A percentile compares a stretch with the other conserved stretches of the same genome.
These are phyloP conservation scores for Melospiza georgiana DNA, from an alignment of 2,113 vertebrate species.

Conservation along the genomic window DNA sequence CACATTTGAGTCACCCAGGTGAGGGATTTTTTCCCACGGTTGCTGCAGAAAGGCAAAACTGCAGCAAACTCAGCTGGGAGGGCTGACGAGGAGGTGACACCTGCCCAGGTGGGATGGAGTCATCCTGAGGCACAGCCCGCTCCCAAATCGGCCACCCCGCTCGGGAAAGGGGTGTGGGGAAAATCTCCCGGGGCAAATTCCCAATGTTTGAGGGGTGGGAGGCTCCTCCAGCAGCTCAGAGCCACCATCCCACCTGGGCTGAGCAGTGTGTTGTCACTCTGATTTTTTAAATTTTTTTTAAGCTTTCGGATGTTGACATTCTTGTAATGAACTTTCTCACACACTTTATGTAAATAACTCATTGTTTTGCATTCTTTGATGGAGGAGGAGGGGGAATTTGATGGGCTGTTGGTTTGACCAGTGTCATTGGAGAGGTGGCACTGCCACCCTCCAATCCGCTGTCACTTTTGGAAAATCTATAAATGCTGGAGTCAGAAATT, in stretches of 20 bases:
- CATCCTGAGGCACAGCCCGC: neutral
- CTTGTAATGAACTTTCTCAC: no score
- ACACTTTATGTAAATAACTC: no score
- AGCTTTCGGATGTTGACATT: no score
- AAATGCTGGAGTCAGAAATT: no score
- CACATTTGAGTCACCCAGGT: slow-evolving; percentile 24
- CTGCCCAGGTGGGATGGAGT: neutral
- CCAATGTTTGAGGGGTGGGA: neutral
- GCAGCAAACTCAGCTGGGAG: neutral
- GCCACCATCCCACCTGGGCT: neutral
- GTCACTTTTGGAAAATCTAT: no score
- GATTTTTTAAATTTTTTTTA: no score
- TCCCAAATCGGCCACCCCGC: fast-evolving
- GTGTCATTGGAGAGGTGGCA: no score
- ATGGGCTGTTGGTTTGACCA: no score
- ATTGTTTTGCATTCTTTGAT: no score
- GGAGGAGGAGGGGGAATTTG: no score
- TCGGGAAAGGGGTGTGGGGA: neutral
- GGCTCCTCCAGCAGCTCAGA: neutral
- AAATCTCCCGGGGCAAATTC: neutral
- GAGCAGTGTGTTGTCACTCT: fast-evolving
- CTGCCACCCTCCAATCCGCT: no score
- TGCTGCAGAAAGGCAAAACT: neutral
- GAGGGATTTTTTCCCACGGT: slow-evolving; percentile 49
- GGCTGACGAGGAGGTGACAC: slow-evolving; percentile 47